phyloP scores from a whole-genome alignment of 2,113 vertebrate species.

The Percopsis transmontana region DNA sequence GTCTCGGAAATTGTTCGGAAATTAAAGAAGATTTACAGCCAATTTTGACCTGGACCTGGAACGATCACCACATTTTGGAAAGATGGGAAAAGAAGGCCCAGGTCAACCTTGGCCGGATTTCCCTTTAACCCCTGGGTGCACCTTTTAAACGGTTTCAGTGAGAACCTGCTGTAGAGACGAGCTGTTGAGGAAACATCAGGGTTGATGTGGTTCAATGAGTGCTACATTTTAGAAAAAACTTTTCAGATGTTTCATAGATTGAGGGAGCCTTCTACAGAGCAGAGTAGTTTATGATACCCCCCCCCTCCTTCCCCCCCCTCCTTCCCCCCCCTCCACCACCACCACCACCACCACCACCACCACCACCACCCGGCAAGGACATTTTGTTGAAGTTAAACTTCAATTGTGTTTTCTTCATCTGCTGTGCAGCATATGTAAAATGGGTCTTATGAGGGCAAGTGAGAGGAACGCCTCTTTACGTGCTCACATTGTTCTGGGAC shows the following conservation, averaged over 20 bases:
- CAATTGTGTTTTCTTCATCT: neutral
- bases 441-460: neutral
- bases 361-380: no score
- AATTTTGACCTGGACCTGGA: no score
- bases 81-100: no score
- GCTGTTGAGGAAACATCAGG: neutral
- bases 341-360: no score
- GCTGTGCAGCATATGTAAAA: neutral
- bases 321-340: no score
- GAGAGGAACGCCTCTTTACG: neutral
- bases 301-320: no score
- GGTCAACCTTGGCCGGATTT: no score
- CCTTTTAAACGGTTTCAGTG: no score
- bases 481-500: neutral
- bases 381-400: constrained; percentile 26
- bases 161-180: no score
- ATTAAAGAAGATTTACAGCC: neutral
- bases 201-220: constrained; percentile 14
- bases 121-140: no score
- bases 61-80: no score
- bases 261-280: constrained; percentile 13
- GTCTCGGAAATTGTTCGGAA: no score
- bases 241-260: constrained; percentile 23
- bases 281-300: constrained; percentile 6
- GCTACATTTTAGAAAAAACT: constrained; percentile 31